Evolutionary conservation across 2,797 vertebrate species (phyloP).

Genomic region (Periophthalmus magnuspinnatus): DNA sequence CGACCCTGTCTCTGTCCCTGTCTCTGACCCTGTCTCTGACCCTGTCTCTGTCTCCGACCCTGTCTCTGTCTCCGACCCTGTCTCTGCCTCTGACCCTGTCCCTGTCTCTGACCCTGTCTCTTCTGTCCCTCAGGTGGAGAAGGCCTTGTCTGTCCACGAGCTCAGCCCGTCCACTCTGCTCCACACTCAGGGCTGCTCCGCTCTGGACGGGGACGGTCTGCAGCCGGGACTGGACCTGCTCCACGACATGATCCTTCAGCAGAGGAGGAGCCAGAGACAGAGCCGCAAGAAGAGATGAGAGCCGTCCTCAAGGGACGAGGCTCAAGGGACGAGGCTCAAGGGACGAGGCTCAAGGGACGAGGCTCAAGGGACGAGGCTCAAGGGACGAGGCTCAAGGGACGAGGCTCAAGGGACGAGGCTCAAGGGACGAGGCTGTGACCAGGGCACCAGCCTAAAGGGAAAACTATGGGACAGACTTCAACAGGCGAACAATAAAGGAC

Average conservation of each 20-base stretch:
- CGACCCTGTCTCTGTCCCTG: too few species aligned
- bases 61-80: too few species aligned
- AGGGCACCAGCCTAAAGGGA: neutral
- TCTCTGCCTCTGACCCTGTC: too few species aligned
- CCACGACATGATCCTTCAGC: constrained; percentile 82
- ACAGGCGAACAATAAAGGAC: too few species aligned
- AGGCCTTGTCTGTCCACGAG: constrained; percentile 74
- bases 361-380: too few species aligned
- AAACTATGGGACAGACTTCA: neutral
- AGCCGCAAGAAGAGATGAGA: constrained; percentile 74
- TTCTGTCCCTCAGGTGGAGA: constrained; percentile 69
- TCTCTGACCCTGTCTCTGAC: too few species aligned
- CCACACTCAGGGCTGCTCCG: constrained; percentile 80
- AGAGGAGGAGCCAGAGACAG: constrained; percentile 74
- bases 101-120: too few species aligned
- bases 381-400: neutral
- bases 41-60: too few species aligned
- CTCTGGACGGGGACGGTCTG: constrained; percentile 77
- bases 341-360: too few species aligned
- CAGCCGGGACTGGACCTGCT: constrained; percentile 79
- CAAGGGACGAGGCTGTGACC: neutral
- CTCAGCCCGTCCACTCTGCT: constrained; percentile 71
- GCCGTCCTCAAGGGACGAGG: neutral
- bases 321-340: neutral
- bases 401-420: neutral